Base-by-base conservation (phyloP, 2,888 invertebrate species). In the Cheilosia grossa region DNA sequence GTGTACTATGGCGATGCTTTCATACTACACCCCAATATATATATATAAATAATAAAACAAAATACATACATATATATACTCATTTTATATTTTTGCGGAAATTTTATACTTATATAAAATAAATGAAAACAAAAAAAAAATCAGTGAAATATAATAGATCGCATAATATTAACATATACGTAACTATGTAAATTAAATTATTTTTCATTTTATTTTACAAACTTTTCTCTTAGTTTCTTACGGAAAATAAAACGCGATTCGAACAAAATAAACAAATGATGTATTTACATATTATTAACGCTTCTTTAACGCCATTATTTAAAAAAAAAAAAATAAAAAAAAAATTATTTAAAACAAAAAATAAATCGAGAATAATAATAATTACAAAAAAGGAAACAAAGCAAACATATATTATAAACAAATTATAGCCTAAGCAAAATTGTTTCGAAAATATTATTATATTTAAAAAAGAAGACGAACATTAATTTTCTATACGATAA, bases 41-140 rank as follows among this genome's bases (percentile, higher is more conserved):
- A 74, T 74, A 63, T 61, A 85, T 79, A 69, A 47, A 66, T 69
- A 79, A 58, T 69, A 70, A 74, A 58, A 83, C 69, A 75, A 83
- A 58, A 69, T 59, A 83, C 66, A 86, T n/a, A n/a, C n/a, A n/a
- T 80, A 89, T 88, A 90, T 89, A 88, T 89, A 89, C 88, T 89
- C 88, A 89, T 89, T 89, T 88, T 89, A 89, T 91, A 91, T 91
- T 91, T 89, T 91, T 90, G 91, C 90, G 89, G 89, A 90, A 88
- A 89, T 88, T 87, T 87, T 88, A 87, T 89, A 89, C 88, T 88
- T 87, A 86, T 53, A 75, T 87, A 82, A 73, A 87, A 83, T 78
- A 66, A 61, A 61, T 30, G 54, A 53, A 69, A 73, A 37, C 4
- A 0, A 37, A 37, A 37, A 74, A 66, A 81, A 75, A 61, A 77